These are phyloP conservation scores for Poeciliopsis gracilis DNA, from an alignment of 2,797 vertebrate genomes.

Conservation along the genomic window DNA sequence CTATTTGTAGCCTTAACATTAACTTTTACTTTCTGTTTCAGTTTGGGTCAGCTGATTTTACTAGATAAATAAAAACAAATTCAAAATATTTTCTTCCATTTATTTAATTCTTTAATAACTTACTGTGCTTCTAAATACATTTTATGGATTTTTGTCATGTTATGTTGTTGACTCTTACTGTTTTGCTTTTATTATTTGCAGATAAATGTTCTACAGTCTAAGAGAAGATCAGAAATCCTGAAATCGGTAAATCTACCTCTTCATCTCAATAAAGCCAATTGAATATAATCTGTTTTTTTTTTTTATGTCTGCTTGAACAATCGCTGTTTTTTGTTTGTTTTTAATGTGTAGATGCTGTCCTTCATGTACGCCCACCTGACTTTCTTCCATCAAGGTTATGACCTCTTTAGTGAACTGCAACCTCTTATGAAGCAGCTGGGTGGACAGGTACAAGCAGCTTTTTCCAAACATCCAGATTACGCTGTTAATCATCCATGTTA, in stretches of 20 bases:
- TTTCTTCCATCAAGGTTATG: slow-evolving; percentile 99
- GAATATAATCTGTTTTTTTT: background rate
- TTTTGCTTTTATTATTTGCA: slow-evolving; percentile 56
- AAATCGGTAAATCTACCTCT: slow-evolving; percentile 88
- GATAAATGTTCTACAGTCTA: slow-evolving; percentile 98
- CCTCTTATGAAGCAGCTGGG: slow-evolving; percentile 97
- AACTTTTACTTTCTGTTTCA: background rate
- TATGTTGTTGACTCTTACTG: background rate
- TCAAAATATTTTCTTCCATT: background rate
- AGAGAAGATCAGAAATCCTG: slow-evolving; percentile 96
- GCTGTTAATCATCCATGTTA: background rate
- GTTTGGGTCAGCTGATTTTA: background rate
- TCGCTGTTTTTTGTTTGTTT: background rate
- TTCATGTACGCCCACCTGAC: slow-evolving; percentile 98
- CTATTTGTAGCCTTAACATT: background rate
- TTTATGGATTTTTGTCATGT: background rate
- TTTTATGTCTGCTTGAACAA: background rate
- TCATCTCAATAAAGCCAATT: background rate
- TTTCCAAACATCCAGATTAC: background rate
- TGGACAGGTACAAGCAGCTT: slow-evolving; percentile 84
- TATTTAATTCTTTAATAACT: background rate
- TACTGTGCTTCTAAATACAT: background rate
- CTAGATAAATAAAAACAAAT: background rate
- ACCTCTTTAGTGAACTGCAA: slow-evolving; percentile 94
- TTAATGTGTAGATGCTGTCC: slow-evolving; percentile 88